Conservation (phyloP, 2,888 invertebrate genomes). For the Tiliacea aurago region DNA sequence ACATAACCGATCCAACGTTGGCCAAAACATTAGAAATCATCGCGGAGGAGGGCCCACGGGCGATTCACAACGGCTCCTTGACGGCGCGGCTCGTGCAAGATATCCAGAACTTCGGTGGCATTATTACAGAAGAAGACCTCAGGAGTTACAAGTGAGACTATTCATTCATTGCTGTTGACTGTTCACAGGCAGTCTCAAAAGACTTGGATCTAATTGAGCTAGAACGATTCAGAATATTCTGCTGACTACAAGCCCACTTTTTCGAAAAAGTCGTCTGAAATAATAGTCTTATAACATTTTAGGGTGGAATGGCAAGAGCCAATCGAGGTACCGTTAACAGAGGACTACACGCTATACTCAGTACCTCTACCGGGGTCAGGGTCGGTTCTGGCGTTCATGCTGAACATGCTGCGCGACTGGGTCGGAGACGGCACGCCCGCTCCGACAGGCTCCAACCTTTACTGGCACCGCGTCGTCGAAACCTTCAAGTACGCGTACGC, state of each 20-base stretch:
- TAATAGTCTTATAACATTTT: slow-evolving; percentile 51
- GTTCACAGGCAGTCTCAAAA: background rate
- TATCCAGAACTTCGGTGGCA: slow-evolving; percentile 93
- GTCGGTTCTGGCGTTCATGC: slow-evolving; percentile 94
- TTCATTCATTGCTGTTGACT: background rate
- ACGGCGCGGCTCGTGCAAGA: slow-evolving; percentile 92
- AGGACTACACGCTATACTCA: slow-evolving; percentile 93
- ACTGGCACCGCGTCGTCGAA: slow-evolving; percentile 96
- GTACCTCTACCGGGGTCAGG: slow-evolving; percentile 97
- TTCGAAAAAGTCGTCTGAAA: background rate
- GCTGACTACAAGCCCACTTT: no score
- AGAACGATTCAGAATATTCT: background rate
- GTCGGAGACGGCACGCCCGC: slow-evolving; percentile 82
- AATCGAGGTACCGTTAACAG: slow-evolving; percentile 89
- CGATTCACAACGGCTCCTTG: slow-evolving; percentile 94
- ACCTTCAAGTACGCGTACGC: slow-evolving; percentile 98
- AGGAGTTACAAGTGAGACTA: slow-evolving; percentile 91
- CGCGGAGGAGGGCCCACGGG: slow-evolving; percentile 92
- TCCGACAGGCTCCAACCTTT: slow-evolving; percentile 78
- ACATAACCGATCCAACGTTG: slow-evolving; percentile 91
- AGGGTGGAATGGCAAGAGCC: slow-evolving; percentile 93
- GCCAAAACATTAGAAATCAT: slow-evolving; percentile 93
- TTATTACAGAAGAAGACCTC: slow-evolving; percentile 95
- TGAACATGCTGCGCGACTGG: slow-evolving; percentile 94
- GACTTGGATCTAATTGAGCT: background rate